phyloP scores from a whole-genome alignment of 2,113 vertebrate species.

The Chascanopsetta lugubris region DNA sequence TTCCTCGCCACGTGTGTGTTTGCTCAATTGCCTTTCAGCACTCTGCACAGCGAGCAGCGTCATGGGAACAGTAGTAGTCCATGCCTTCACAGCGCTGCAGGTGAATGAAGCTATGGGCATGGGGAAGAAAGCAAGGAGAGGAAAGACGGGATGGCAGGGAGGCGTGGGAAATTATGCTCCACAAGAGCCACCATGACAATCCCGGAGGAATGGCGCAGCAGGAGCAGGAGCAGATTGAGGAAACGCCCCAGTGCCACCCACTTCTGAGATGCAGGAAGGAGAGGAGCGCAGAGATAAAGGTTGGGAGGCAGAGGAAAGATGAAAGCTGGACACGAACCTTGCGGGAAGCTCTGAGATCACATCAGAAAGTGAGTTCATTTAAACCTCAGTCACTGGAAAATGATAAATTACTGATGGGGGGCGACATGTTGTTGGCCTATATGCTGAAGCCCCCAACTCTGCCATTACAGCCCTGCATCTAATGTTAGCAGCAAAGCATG shows the following conservation, averaged over 20 bases:
- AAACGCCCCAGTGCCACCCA: constrained; percentile 47
- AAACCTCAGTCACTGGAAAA: constrained; percentile 19
- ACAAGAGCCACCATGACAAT: constrained; percentile 21
- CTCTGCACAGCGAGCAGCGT: constrained; percentile 38
- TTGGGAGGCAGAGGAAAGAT: constrained; percentile 39
- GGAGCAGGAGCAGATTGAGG: constrained; percentile 27
- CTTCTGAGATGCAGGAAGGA: constrained; percentile 39
- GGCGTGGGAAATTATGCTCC: constrained; percentile 13
- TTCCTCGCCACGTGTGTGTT: constrained; percentile 32
- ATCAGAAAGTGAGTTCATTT: constrained; percentile 45
- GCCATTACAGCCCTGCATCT: constrained; percentile 32
- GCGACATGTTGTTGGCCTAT: not conserved
- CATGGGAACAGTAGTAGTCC: constrained; percentile 35
- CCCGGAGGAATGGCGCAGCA: constrained; percentile 11
- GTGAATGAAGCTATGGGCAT: constrained; percentile 30
- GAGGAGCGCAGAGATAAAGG: constrained; percentile 48
- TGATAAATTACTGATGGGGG: constrained; percentile 39
- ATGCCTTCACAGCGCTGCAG: constrained; percentile 12
- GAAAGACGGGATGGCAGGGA: not conserved
- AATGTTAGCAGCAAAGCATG: constrained; percentile 42
- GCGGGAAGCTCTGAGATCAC: constrained; percentile 23
- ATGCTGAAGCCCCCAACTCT: constrained; percentile 1
- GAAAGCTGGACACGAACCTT: constrained; percentile 20
- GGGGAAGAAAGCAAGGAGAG: constrained; percentile 3
- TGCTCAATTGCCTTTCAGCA: constrained; percentile 41